A percentile compares a stretch with the other conserved stretches of the same genome.
phyloP scores from a whole-genome alignment of 2,113 vertebrate species.

The Limanda limanda region DNA sequence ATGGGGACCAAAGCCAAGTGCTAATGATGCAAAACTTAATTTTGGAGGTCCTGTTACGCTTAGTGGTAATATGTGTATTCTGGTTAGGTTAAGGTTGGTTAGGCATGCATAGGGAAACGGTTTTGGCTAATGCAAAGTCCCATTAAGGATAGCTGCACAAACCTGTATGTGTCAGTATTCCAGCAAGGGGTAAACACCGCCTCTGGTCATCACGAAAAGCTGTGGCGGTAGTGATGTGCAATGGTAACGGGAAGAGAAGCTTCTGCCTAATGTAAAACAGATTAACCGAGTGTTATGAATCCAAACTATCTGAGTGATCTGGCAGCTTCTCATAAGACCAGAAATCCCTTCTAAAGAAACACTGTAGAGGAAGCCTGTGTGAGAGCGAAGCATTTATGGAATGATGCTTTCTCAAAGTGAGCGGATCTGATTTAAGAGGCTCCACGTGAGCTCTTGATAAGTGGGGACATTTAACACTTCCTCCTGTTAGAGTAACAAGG shows the following conservation, averaged over 20 bases:
- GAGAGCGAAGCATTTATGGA: slow-evolving; percentile 43
- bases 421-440: slow-evolving; percentile 39
- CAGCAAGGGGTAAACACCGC: not conserved
- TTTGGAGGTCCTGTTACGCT: too few species aligned
- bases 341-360: slow-evolving; percentile 23
- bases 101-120: too few species aligned
- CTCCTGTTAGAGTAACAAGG: slow-evolving; percentile 16
- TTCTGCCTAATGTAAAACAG: slow-evolving; percentile 45
- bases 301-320: slow-evolving; percentile 39
- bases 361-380: slow-evolving; percentile 22
- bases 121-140: too few species aligned
- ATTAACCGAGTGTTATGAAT: slow-evolving; percentile 37
- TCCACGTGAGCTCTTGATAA: slow-evolving; percentile 29
- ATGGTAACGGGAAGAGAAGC: slow-evolving; percentile 45
- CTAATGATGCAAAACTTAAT: too few species aligned
- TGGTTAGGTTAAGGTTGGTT: too few species aligned
- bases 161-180: too few species aligned
- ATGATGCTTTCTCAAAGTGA: slow-evolving; percentile 44
- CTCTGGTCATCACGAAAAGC: slow-evolving; percentile 48
- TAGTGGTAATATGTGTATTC: too few species aligned
- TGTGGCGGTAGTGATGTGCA: slow-evolving; percentile 42
- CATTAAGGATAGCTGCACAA: too few species aligned
- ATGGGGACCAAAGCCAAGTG: too few species aligned
- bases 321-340: slow-evolving; percentile 30
- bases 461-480: slow-evolving; percentile 25